Evolutionary conservation across 2,888 invertebrate genomes (phyloP), one percentile per base, ranked within the genome.

Genomic region (Acronicta aceris): DNA sequence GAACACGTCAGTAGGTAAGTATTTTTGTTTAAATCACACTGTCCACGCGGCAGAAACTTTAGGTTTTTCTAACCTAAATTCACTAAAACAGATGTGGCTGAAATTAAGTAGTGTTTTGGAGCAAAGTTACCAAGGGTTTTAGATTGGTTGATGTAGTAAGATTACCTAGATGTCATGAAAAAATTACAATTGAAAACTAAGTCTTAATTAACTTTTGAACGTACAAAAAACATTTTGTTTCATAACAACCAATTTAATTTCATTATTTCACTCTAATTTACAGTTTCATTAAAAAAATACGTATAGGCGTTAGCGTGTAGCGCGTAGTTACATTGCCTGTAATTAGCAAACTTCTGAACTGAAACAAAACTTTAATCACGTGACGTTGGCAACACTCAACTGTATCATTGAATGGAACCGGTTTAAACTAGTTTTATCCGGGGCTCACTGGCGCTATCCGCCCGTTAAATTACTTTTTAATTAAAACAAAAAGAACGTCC

Each of bases 391-490:
- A 17, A 38, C 48, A 40, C 17, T 50, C 8, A 2, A 40, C 42
- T 63, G 13, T 54, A 51, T 53, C 53, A 51, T 47, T 58, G 41
- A 43, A 56, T 50, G 33, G 8, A 45, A 30, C 65, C n/a, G 33
- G 65, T 42, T 36, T 10, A 1, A 38, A 36, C 47, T 16, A 43
- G 42, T 13, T 27, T 41, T 25, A 46, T 41, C 54, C 51, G 21
- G 42, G 12, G 13, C 30, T 36, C 53, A 53, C 60, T 40, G 48
- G 54, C 42, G 25, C 43, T n/a, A 54, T 13, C 42, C 50, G 41
- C 33, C 15, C 12, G 13, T 36, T 21, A 62, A 52, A 73, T 61
- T 48, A 63, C 60, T 59, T 75, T 76, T 58, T 70, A 64, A 76
- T 64, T 56, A 67, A 65, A 64, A 27, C 57, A 60, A 57, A 61